Base-by-base conservation (phyloP, 2,797 vertebrate species). In the Zalophus californianus region DNA sequence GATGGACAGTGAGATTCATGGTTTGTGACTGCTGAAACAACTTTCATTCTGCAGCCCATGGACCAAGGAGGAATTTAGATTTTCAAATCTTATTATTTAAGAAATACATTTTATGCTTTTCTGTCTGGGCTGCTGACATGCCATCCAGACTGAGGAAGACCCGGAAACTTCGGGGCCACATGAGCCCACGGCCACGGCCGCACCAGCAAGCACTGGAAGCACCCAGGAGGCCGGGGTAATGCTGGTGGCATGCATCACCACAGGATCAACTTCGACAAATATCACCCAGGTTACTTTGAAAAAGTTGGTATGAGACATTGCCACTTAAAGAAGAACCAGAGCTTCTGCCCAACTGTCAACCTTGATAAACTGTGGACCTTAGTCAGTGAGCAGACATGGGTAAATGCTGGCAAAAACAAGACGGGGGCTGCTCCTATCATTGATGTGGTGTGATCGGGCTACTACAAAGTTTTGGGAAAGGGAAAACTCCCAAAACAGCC, bases 401-500 rank as follows among this genome's bases (percentile, higher is more conserved):
- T 66, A 66, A 66, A 66, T 66, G 32, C 64, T 15, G 16, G 15
- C 44, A n/a, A 18, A 66, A 66, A n/a, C 64, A 66, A 66, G 15
- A 66, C 32, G n/a, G 62, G 64, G 18, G 64, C 15, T 66, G 14
- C 15, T 66, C 7, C 32, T 66, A 18, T 32, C 14, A 66, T n/a
- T 66, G 32, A 66, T n/a, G 32, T 66, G 62, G 29, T n/a, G 64
- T 1, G 7, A 66, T 16, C 64, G 3, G 99, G 99, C 62, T 99
- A 99, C 98, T 99, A 99, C 98, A 99, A 99, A 98, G 99, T 99
- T 82, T 98, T 99, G 94, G 99, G 99, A 68, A 99, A 99, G 98
- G 99, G 99, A 90, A 99, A 99, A 52, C 99, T 99, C 95, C 99
- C 99, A 92, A 99, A 99, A 94, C 99, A 99, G 98, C 99, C 99